Conservation (phyloP, 2,113 vertebrate species). For the Aldabrachelys gigantea region DNA sequence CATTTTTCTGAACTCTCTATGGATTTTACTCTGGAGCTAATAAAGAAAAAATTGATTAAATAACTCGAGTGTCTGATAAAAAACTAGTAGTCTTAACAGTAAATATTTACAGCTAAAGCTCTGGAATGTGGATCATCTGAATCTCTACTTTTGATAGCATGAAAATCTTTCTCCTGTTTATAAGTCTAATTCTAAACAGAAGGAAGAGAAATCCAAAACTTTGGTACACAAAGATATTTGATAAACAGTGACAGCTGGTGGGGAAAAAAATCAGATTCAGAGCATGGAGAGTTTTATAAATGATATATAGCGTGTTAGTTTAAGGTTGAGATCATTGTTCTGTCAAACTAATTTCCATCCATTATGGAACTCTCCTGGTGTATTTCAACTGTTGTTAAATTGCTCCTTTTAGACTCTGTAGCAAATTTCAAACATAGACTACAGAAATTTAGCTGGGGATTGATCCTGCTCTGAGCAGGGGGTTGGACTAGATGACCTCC, state of each 20-base stretch:
- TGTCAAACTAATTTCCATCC: background rate
- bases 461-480: too few species aligned
- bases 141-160: background rate
- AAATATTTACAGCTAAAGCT: background rate
- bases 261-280: background rate
- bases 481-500: too few species aligned
- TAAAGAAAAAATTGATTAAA: background rate
- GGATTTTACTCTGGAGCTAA: background rate
- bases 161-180: conserved; percentile 18
- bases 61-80: background rate
- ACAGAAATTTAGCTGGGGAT: background rate
- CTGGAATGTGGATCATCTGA: background rate
- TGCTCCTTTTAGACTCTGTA: background rate
- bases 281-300: conserved; percentile 25
- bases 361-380: conserved; percentile 1
- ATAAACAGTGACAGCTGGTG: conserved; percentile 32
- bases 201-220: background rate
- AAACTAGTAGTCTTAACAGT: background rate
- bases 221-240: background rate
- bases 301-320: background rate
- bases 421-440: background rate
- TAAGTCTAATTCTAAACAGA: conserved; percentile 17
- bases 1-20: background rate
- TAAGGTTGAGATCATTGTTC: conserved; percentile 16
- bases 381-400: conserved; percentile 17